phyloP scores from a whole-genome alignment of 2,888 invertebrate genomes.

The Apodemia duryi region DNA sequence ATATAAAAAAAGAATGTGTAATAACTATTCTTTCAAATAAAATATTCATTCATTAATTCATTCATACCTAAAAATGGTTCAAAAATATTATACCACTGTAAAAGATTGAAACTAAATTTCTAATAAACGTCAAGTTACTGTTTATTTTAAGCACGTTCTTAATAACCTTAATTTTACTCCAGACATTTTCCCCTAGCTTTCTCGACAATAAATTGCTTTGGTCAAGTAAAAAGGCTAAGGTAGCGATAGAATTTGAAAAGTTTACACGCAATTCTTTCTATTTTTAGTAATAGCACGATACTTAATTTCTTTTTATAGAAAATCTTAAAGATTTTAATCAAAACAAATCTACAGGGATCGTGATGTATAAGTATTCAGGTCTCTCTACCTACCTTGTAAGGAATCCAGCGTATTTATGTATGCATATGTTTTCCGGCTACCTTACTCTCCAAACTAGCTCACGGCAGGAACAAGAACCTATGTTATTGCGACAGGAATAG shows the following conservation, averaged over 20 bases:
- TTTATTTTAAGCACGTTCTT: conserved; percentile 32
- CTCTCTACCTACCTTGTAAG: no score
- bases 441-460: no score
- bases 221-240: conserved; percentile 28
- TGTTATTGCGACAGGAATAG: no score
- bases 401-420: no score
- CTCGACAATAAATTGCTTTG: conserved; percentile 32
- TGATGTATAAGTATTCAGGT: no score
- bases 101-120: conserved; percentile 25
- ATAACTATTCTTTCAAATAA: no score
- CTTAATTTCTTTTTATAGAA: not conserved
- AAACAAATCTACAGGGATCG: not conserved
- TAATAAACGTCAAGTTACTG: conserved; percentile 31
- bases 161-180: conserved; percentile 33
- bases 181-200: conserved; percentile 32
- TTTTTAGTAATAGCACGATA: not conserved
- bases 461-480: no score
- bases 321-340: not conserved
- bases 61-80: not conserved
- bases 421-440: no score
- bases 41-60: no score
- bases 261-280: conserved; percentile 8
- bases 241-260: conserved; percentile 22
- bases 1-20: no score
- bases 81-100: not conserved